phyloP scores from a whole-genome alignment of 2,113 vertebrate genomes.

The Benthochromis sp. region DNA sequence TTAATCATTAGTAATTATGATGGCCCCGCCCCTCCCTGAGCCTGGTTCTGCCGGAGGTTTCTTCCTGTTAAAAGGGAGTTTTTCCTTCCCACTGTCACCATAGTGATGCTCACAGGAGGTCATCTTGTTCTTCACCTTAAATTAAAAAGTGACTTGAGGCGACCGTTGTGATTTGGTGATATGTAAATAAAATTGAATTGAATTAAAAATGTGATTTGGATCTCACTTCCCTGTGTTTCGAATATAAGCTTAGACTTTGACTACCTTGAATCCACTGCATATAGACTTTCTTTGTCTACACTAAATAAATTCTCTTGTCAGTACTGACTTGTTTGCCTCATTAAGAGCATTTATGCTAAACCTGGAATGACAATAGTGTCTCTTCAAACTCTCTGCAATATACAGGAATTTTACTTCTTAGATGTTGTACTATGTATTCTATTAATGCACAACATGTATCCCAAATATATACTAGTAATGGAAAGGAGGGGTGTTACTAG shows the following conservation, averaged over 20 bases:
- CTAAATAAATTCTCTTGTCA: not conserved
- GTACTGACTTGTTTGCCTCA: accelerated
- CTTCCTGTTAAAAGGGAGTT: not conserved
- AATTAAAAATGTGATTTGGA: not conserved
- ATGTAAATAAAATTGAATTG: not conserved
- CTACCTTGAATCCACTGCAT: not conserved
- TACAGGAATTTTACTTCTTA: not conserved
- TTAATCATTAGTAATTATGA: not conserved
- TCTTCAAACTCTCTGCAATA: not conserved
- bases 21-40: not conserved
- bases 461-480: not conserved
- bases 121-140: not conserved
- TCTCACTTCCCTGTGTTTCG: not conserved
- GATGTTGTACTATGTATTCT: not conserved
- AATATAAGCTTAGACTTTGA: not conserved
- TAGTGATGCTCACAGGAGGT: not conserved
- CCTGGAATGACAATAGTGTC: not conserved
- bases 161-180: not conserved
- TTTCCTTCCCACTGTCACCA: accelerated
- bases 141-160: not conserved
- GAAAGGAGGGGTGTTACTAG: not conserved
- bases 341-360: not conserved
- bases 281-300: not conserved
- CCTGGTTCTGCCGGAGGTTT: accelerated
- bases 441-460: not conserved